Conservation (phyloP, 2,113 vertebrate species). For the Percopsis transmontana region DNA sequence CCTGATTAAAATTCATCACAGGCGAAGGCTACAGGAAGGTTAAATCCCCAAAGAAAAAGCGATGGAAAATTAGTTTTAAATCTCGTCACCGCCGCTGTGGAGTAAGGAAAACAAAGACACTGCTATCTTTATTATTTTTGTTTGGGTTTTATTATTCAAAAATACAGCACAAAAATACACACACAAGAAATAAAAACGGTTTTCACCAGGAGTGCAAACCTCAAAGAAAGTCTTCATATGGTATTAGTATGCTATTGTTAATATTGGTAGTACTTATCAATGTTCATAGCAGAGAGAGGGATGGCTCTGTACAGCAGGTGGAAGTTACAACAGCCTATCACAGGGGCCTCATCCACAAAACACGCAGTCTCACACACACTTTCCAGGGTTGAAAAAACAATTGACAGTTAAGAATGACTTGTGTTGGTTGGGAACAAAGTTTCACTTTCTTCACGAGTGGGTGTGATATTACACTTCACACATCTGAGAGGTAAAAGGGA, state of each 20-base stretch:
- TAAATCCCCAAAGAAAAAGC: background rate
- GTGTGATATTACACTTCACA: slow-evolving; percentile 30
- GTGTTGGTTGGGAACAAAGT: slow-evolving; percentile 1
- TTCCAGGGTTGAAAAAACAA: slow-evolving; percentile 4
- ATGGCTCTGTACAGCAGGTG: slow-evolving; percentile 50
- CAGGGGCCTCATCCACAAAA: slow-evolving; percentile 33
- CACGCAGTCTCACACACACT: slow-evolving; percentile 4
- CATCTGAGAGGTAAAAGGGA: background rate
- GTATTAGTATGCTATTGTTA: slow-evolving; percentile 71
- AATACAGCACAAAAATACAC: slow-evolving; percentile 77
- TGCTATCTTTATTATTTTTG: slow-evolving; percentile 25
- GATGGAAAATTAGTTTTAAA: slow-evolving; percentile 13
- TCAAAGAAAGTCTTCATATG: slow-evolving; percentile 56
- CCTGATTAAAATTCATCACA: slow-evolving; percentile 69
- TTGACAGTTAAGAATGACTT: slow-evolving; percentile 32
- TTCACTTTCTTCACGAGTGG: slow-evolving; percentile 24
- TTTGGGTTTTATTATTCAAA: slow-evolving; percentile 77
- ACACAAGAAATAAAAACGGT: slow-evolving; percentile 50
- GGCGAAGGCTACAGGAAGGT: slow-evolving; percentile 39
- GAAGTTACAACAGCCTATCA: slow-evolving; percentile 46
- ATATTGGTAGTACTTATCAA: slow-evolving; percentile 50
- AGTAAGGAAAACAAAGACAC: slow-evolving; percentile 2
- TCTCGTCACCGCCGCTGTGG: background rate
- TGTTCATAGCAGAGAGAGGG: slow-evolving; percentile 35
- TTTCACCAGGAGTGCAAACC: slow-evolving; percentile 67